These are phyloP conservation scores for Pomatostomus ruficeps DNA, from an alignment of 2,113 vertebrate species.

Conservation along the genomic window DNA sequence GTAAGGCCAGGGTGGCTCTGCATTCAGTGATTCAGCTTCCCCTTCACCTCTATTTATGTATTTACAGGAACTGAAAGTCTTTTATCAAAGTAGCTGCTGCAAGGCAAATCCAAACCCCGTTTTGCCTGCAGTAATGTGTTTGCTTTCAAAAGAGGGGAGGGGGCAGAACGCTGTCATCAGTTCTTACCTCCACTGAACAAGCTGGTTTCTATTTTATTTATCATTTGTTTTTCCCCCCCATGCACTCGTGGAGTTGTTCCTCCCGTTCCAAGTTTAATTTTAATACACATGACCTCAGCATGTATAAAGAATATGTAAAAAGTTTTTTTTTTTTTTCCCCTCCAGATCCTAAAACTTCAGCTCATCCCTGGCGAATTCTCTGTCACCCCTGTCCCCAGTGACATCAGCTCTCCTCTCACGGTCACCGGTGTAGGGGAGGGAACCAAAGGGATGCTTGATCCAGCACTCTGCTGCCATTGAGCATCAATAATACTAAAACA, in stretches of 20 bases:
- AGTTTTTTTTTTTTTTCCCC: rapidly evolving
- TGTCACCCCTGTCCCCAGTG: background rate
- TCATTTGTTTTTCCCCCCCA: background rate
- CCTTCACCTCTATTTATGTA: background rate
- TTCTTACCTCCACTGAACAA: background rate
- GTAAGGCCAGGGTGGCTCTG: background rate
- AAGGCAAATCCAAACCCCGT: background rate
- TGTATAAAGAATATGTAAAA: background rate
- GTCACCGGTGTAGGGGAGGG: background rate
- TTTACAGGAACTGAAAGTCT: background rate
- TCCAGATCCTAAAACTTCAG: background rate
- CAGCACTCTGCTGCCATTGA: slow-evolving; percentile 16
- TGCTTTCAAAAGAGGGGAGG: background rate
- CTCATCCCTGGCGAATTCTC: background rate
- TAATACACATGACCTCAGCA: background rate
- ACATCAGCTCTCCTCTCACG: background rate
- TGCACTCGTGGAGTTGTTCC: background rate
- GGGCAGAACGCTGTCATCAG: background rate
- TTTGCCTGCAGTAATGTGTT: background rate
- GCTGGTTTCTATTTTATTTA: background rate
- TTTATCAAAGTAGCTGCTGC: background rate
- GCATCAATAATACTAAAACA: slow-evolving; percentile 36
- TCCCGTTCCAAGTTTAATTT: background rate
- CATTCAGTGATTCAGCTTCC: background rate
- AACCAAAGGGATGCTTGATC: background rate